Evolutionary conservation across 2,888 invertebrate genomes (phyloP), one percentile per base, ranked within the genome.

Genomic region (Philopedon plagiatum): DNA sequence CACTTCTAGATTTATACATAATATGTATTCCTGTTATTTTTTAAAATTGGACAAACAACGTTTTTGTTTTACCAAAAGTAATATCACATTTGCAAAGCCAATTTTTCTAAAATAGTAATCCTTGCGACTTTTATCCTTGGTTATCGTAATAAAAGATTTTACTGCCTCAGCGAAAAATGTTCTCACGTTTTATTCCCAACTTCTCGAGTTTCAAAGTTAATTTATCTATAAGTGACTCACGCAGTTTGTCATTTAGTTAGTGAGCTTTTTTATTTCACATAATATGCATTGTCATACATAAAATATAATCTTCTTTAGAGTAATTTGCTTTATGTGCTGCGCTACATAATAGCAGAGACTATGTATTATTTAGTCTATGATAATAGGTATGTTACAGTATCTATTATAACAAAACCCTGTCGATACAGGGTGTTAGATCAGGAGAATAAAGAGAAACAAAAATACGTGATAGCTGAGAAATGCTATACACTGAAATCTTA

Each of bases 111-210:
- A 34, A n/a, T n/a, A n/a, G 21, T 21, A 32, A 15, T 18, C 15
- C 11, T 34, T 46, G 8, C 21, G 26, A 26, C 13, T 29, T 2
- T 29, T 54, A 29, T 29, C 29, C 29, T 54, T 29, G 51, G 51
- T 29, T 32, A 15, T 15, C 29, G 51, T 29, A 54, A 54, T 26
- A 29, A 54, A 54, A 54, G 29, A 13, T 54, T 54, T 54, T 29
- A 54, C 29, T 54, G 9, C 29, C 26, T 29, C 1, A 54, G 29
- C 29, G 5, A 54, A 54, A 29, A 54, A 29, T 21, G 13, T 15
- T 54, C 15, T 29, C 18, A 13, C 26, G 49, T 26, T 51, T 49
- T 13, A 26, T 51, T 51, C 13, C 13, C 7, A 18, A 29, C 26
- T 32, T 29, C 51, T 54, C 51, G 8, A n/a, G 13, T 54, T 54